Evolutionary conservation across 2,888 invertebrate species (phyloP).

Genomic region (Aethes cnicana): DNA sequence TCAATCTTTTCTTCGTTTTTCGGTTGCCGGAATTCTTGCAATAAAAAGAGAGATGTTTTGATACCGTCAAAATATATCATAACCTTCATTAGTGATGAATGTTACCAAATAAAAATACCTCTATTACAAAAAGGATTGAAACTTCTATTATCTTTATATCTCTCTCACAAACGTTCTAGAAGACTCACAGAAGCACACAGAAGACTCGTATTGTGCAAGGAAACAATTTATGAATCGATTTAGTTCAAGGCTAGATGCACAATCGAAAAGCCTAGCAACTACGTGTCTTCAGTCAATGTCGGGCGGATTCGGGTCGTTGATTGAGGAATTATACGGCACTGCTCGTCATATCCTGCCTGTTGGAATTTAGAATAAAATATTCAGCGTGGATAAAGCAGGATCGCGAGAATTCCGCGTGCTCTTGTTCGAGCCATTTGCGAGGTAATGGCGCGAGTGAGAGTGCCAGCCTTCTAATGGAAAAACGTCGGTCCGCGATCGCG

Average conservation of each 20-base stretch:
- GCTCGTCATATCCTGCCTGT: conserved; percentile 47
- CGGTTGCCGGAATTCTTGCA: conserved; percentile 4
- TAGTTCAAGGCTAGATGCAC: conserved; percentile 55
- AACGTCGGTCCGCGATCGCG: conserved; percentile 53
- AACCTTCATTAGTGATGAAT: neutral
- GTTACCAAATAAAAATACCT: too few species aligned
- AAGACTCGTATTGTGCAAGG: conserved; percentile 36
- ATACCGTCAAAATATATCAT: neutral
- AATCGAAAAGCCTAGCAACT: conserved; percentile 41
- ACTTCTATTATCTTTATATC: too few species aligned
- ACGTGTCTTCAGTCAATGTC: conserved; percentile 48
- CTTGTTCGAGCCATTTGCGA: conserved; percentile 58
- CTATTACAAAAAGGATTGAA: too few species aligned
- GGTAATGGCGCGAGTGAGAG: conserved; percentile 58
- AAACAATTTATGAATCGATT: conserved; percentile 43
- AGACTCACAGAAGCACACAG: neutral
- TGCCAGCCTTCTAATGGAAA: conserved; percentile 60
- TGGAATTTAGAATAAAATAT: conserved; percentile 46
- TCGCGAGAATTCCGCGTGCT: conserved; percentile 49
- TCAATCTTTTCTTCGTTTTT: conserved; percentile 22
- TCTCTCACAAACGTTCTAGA: too few species aligned
- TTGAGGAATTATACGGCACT: conserved; percentile 55
- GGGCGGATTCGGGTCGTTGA: conserved; percentile 47
- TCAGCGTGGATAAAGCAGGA: conserved; percentile 49
- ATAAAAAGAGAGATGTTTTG: conserved; percentile 15